Conservation (phyloP, 2,888 invertebrate species). For the Eupithecia centaureata region DNA sequence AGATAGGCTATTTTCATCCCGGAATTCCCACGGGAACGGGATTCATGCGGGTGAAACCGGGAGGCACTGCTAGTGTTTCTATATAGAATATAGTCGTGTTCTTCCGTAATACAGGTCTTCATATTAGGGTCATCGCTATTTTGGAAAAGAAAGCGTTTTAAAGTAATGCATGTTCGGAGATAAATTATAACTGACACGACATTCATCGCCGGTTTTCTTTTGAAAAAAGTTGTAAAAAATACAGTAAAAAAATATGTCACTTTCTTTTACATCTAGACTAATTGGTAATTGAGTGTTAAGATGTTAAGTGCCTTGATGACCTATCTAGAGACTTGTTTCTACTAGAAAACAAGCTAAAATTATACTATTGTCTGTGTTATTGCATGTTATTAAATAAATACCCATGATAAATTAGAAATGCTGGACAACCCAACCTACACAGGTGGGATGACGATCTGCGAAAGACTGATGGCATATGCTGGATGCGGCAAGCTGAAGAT, state of each 20-base stretch:
- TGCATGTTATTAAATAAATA: too few species aligned
- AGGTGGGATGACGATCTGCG: too few species aligned
- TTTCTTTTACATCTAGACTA: conserved; percentile 18
- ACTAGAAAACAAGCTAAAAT: not conserved
- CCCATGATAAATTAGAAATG: too few species aligned
- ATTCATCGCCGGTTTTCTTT: conserved; percentile 24
- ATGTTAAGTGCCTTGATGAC: conserved; percentile 21
- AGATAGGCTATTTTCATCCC: too few species aligned
- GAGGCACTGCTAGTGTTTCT: too few species aligned
- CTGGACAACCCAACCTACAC: too few species aligned
- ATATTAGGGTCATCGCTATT: not conserved
- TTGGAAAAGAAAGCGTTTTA: conserved; percentile 1
- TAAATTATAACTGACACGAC: conserved; percentile 30
- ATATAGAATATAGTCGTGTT: not conserved
- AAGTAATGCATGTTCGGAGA: conserved; percentile 17
- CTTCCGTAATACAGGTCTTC: not conserved
- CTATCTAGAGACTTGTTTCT: conserved; percentile 6
- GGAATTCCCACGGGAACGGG: too few species aligned
- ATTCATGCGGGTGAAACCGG: too few species aligned
- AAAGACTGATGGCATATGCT: too few species aligned
- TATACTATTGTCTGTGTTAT: too few species aligned
- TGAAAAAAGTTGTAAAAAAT: conserved; percentile 10
- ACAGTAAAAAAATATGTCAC: conserved; percentile 21
- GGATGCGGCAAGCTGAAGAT: too few species aligned
- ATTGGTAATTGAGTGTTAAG: conserved; percentile 21